Evolutionary conservation across 35 echinoderm and acorn worm species (phyloP).

Genomic region (Amphiura filiformis): DNA sequence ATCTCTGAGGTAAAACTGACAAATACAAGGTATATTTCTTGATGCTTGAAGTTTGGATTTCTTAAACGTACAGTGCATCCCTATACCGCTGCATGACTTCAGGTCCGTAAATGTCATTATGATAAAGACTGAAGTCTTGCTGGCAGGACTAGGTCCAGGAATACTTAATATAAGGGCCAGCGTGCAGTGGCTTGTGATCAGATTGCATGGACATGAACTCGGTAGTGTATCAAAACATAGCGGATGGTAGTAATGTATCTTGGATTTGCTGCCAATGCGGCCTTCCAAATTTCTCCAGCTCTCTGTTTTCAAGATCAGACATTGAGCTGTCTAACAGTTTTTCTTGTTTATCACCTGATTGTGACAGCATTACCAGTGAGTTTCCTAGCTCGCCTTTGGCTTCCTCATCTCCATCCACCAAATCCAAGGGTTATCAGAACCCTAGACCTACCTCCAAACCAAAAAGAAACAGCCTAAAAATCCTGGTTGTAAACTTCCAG

Average conservation of each 20-base stretch:
- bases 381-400: not conserved
- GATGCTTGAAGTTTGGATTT: no score
- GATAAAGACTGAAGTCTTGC: no score
- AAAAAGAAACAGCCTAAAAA: not conserved
- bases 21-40: no score
- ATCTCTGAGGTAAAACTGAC: no score
- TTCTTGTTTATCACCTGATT: not conserved
- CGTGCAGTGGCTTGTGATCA: no score
- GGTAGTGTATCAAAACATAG: not conserved
- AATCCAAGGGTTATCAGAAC: not conserved
- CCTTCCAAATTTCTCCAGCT: not conserved
- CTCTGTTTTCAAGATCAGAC: not conserved
- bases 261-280: not conserved
- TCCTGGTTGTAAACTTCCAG: not conserved
- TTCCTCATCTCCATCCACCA: not conserved
- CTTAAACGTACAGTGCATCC: not conserved
- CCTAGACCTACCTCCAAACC: not conserved
- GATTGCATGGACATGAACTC: not conserved
- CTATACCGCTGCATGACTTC: slow-evolving; percentile 11
- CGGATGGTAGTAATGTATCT: not conserved
- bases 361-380: not conserved
- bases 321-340: not conserved
- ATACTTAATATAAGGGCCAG: no score
- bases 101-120: no score
- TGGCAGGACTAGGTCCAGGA: no score